Base-by-base conservation (phyloP, 2,888 invertebrate species). In the Eupeodes luniger region DNA sequence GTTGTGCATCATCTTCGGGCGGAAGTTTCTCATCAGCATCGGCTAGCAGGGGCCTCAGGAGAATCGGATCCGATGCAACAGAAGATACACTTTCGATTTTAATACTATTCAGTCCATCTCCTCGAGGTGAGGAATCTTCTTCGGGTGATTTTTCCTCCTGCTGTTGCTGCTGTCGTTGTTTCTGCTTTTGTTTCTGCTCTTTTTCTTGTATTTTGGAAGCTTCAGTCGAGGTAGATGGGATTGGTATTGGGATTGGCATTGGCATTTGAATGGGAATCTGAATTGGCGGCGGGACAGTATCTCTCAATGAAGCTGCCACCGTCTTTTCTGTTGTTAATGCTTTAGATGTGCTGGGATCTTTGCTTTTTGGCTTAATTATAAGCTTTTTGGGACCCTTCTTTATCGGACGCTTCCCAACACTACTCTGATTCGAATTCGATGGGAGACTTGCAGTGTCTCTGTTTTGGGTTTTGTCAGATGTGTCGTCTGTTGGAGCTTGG, bases 351-450 rank as follows among this genome's bases (percentile, higher is more conserved):
- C 47, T 59, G 16, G 80, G 4, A 11, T 69, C 78, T 44, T 82
- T 81, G 81, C 90, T 90, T 91, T 93, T 94, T 90, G 93, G 92
- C 90, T 94, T 94, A 74, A 94, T 93, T 85, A 93, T 91, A 78
- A 94, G 91, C 90, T 92, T 92, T 90, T 93, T 92, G 11, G 93
- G 91, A 53, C 91, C 90, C 57, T 91, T 91, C 81, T 91, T 91
- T 10, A 89, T 64, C 47, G 90, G 91, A 12, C 91, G 91, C 61
- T 85, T 87, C 3, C 27, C 34, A 80, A 27, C 49, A 66, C 27
- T 27, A 27, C 27, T 51, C 16, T 77, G 75, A 0, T 69, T 59
- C 53, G 66, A 75, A 40, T 11, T 14, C 27, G 11, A 40, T 47
- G 75, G 75, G 36, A 55, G n/a, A 34, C 27, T 74, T 0, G 51